Base-by-base conservation (phyloP, 1,140 invertebrate genomes). In the Lordiphosa stackelbergi region DNA sequence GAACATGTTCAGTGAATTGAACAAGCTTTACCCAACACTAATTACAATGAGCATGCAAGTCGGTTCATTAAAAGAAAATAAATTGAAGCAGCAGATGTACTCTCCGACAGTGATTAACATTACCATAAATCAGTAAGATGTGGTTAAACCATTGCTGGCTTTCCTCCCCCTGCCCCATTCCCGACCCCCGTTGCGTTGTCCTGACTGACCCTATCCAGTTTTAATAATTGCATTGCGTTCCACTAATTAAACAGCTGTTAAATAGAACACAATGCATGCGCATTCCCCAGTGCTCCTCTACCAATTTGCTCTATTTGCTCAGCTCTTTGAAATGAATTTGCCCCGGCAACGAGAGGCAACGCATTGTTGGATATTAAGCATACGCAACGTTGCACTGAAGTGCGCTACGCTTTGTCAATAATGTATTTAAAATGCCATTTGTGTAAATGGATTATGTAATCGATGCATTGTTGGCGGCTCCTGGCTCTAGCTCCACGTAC, bases 391-490 rank as follows among this genome's bases (percentile, higher is more conserved):
- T 64, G 64, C 13, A 11, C 60, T 61, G 38, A 38, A 66, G 53
- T 66, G 57, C 59, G 64, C 48, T 51, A 38, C 64, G 56, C 56
- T 66, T 71, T 78, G 77, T 83, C 75, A 81, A 75, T 71, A 83
- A 83, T 83, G 75, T 81, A 81, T 83, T 81, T 81, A 83, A 81
- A 81, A 81, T 81, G 75, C 71, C 77, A 81, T 81, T 81, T 81
- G 75, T 83, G 68, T 81, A 81, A 81, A 81, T 83, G 75, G 75
- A 81, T 81, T 81, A 81, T 81, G 72, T 83, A 81, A 81, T 81
- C 75, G 75, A 81, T 83, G 75, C 77, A 79, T 66, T 75, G 64
- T 66, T 66, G 73, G 62, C 53, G 64, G 38, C 34, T 34, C 28
- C 43, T 36, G 9, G 43, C 8, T 24, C 9, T 42, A 3, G 6